A percentile compares a stretch with the other conserved stretches of the same genome.
Conservation (phyloP, 2,113 vertebrate species). For the Sitta europaea region DNA sequence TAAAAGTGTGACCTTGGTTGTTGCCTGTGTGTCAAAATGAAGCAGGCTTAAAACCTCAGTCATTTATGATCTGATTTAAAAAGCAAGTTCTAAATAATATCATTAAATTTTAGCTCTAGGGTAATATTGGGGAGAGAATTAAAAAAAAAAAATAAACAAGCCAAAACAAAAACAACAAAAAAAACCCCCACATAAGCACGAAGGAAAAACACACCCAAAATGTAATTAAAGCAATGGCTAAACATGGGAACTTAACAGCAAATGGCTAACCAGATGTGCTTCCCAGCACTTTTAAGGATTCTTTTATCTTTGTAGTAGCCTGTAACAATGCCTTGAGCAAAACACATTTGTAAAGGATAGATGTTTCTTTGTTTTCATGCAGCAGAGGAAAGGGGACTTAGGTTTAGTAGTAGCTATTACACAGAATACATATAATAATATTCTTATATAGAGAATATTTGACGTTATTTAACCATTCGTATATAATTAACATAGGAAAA, state of each 20-base stretch:
- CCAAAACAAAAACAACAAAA: too few relatives aligned
- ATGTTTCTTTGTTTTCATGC: slow-evolving; percentile 4
- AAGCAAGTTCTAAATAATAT: slow-evolving; percentile 34
- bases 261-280: slow-evolving; percentile 57
- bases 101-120: slow-evolving; percentile 71
- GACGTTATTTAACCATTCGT: background rate
- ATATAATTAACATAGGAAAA: background rate
- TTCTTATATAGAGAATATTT: background rate
- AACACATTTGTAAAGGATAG: background rate
- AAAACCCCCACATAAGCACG: background rate
- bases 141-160: background rate
- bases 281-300: slow-evolving; percentile 33
- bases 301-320: slow-evolving; percentile 53
- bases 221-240: slow-evolving; percentile 72
- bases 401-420: background rate
- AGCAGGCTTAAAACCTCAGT: background rate
- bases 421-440: background rate
- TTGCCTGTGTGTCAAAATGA: background rate
- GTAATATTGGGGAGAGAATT: slow-evolving; percentile 23
- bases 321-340: slow-evolving; percentile 67
- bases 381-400: background rate
- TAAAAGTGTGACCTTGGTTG: background rate
- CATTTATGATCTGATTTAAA: background rate
- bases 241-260: slow-evolving; percentile 32
- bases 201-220: background rate